Evolutionary conservation across 2,113 vertebrate species (phyloP), one percentile per base, ranked within the genome.

Genomic region (Channa maculata): DNA sequence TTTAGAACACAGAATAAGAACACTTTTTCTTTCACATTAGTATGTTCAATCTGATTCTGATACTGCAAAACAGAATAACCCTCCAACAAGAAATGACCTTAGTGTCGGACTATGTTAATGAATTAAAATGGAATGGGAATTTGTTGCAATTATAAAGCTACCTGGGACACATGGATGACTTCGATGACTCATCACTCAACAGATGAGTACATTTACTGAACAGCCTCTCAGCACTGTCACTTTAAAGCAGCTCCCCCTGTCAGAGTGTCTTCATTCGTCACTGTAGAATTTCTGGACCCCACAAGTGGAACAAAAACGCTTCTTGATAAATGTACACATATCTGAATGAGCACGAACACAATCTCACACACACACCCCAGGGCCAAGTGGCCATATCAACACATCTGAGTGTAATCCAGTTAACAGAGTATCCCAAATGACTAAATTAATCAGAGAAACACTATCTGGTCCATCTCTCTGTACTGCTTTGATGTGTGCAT

Each of bases 361-460:
- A 49, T 54, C 70, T 48, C n/a, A 70, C 55, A 68, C 67, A 76
- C 75, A 80, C 41, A 75, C 55, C 88, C 91, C 85, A 80, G 52
- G 91, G 90, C 89, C 84, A 91, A 91, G 85, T 77, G 87, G 87
- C 65, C 80, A 64, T 92, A 91, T 92, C 88, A 89, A 85, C 90
- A 91, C 89, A 91, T 93, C 88, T 73, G 83, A 91, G 89, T 90
- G 86, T 92, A 93, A 93, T 93, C 91, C 91, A 91, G 90, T 92
- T 93, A 93, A 90, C 89, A 84, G 81, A 92, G 88, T 93, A 86
- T 93, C 91, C 91, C 91, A 93, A 92, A 92, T 93, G 91, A 91
- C 92, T 90, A 91, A 92, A 93, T 93, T 92, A 93, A 93, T 93
- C 92, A 93, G 82, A 91, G 86, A 80, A 90, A 91, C 77, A 80